Percentiles rank a stretch among this genome's conserved stretches.
Evolutionary conservation across 1,140 invertebrate genomes (phyloP).

Genomic region (Ceratosolen fusciceps): DNA sequence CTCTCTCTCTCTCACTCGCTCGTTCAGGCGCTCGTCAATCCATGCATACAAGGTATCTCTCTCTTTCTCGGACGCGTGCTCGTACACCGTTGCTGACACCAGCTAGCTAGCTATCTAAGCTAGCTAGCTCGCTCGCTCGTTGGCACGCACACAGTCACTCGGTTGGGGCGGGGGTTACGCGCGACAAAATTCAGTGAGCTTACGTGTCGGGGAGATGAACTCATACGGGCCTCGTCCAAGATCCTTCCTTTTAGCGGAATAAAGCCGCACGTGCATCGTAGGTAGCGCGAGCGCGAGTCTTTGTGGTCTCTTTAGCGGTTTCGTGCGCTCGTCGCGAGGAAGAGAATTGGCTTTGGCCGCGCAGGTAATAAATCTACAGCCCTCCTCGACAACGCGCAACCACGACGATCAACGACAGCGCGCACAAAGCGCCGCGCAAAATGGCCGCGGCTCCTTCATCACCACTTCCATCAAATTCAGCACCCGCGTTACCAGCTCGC

Average conservation of each 20-base stretch:
- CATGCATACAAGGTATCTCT: neutral
- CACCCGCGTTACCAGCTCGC: neutral
- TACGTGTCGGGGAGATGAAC: slow-evolving; percentile 29
- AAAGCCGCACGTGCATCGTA: slow-evolving; percentile 21
- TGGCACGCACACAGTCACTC: neutral
- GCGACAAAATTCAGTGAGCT: slow-evolving; percentile 34
- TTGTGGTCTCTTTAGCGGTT: neutral
- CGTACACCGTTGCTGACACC: no score
- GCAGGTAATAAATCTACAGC: slow-evolving; percentile 11
- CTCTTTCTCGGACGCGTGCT: neutral
- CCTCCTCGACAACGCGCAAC: slow-evolving; percentile 21
- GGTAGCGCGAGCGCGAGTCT: slow-evolving; percentile 15
- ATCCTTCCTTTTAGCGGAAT: slow-evolving; percentile 31
- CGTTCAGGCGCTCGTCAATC: neutral
- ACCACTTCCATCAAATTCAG: slow-evolving; percentile 28
- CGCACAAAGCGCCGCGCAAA: slow-evolving; percentile 45
- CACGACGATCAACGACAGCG: slow-evolving; percentile 37
- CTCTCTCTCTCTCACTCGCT: neutral
- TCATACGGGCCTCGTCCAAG: slow-evolving; percentile 38
- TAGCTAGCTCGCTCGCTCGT: neutral
- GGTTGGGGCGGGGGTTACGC: slow-evolving; percentile 3
- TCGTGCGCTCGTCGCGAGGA: neutral
- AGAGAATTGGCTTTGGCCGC: slow-evolving; percentile 3
- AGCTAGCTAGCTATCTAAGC: no score
- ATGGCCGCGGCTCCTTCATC: slow-evolving; percentile 34